These are phyloP conservation scores for Pyralis farinalis DNA, from an alignment of 2,888 invertebrate genomes.

Conservation along the genomic window DNA sequence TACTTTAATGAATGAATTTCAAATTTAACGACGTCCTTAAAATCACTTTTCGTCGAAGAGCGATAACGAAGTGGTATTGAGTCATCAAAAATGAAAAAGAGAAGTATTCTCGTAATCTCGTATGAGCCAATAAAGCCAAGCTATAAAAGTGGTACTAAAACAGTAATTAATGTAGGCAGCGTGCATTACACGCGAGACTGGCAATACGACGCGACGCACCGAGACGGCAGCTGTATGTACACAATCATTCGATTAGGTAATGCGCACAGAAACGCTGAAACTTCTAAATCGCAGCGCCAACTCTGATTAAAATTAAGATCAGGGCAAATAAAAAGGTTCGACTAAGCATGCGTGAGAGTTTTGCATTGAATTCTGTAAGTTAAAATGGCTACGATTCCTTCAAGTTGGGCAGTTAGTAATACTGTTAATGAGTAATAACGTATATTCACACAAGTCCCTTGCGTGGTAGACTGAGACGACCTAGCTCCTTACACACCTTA, in stretches of 20 bases:
- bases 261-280: slow-evolving; percentile 45
- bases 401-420: too few species aligned
- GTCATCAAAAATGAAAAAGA: slow-evolving; percentile 53
- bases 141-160: slow-evolving; percentile 68
- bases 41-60: not conserved
- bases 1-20: not conserved
- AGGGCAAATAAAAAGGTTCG: slow-evolving; percentile 30
- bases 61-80: slow-evolving; percentile 43
- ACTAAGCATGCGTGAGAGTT: slow-evolving; percentile 15
- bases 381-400: too few species aligned
- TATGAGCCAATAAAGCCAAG: slow-evolving; percentile 60
- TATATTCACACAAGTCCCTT: too few species aligned
- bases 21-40: too few species aligned
- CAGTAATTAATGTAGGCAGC: slow-evolving; percentile 69
- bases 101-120: slow-evolving; percentile 65
- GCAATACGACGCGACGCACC: slow-evolving; percentile 48
- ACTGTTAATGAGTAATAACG: too few species aligned
- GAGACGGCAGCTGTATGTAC: slow-evolving; percentile 47
- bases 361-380: slow-evolving; percentile 6
- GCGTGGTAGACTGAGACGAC: too few species aligned
- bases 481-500: too few species aligned
- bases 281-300: slow-evolving; percentile 37
- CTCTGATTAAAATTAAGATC: slow-evolving; percentile 52
- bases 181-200: slow-evolving; percentile 63
- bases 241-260: slow-evolving; percentile 71